These are phyloP conservation scores for Sphinx pinastri DNA, from an alignment of 2,888 invertebrate genomes.

Conservation along the genomic window DNA sequence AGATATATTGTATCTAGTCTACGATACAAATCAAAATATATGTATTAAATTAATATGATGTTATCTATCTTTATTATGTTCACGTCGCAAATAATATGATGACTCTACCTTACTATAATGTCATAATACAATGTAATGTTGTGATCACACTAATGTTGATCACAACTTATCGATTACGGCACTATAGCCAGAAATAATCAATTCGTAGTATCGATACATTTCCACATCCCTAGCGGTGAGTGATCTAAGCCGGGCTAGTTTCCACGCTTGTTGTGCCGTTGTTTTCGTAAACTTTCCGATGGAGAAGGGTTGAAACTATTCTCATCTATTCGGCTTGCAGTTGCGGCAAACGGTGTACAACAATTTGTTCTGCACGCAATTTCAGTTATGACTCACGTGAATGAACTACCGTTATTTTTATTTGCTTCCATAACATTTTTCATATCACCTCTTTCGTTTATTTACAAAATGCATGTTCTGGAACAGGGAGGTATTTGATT, in stretches of 20 bases:
- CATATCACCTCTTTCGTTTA: not conserved
- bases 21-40: too few relatives aligned
- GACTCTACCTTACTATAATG: too few relatives aligned
- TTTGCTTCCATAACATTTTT: not conserved
- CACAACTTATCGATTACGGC: not conserved
- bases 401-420: not conserved
- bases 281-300: conserved; percentile 31
- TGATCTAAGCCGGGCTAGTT: conserved; percentile 35
- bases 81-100: too few relatives aligned
- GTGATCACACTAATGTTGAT: too few relatives aligned
- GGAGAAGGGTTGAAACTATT: conserved; percentile 28
- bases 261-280: conserved; percentile 37
- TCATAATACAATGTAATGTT: too few relatives aligned
- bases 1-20: too few relatives aligned
- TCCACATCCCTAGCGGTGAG: conserved; percentile 26
- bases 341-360: conserved; percentile 12
- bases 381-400: not conserved
- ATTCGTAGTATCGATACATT: not conserved
- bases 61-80: too few relatives aligned
- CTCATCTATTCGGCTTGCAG: conserved; percentile 25
- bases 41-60: too few relatives aligned
- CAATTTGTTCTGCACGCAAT: conserved; percentile 24
- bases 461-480: not conserved
- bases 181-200: not conserved
- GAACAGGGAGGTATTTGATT: too few relatives aligned